Evolutionary conservation across 2,888 invertebrate species (phyloP), one percentile per base, ranked within the genome.

Genomic region (Luperina nickerlii): DNA sequence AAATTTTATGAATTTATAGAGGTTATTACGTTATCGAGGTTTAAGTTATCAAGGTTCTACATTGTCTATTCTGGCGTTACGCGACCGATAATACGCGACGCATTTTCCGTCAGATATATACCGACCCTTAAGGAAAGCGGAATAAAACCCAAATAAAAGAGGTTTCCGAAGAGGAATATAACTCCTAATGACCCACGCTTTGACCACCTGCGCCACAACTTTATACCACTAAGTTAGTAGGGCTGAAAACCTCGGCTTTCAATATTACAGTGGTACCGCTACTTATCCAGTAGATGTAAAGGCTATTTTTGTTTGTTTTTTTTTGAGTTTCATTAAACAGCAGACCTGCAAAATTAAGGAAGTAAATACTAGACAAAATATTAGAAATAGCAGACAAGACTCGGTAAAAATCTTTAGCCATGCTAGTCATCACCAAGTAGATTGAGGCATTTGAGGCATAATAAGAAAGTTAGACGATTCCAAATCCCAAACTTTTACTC

Each of bases 121-220:
- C 38, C 38, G 38, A 38, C 38, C 4, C 38, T 38, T 38, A 38
- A 80, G 18, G 42, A n/a, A 65, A 82, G n/a, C 15, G 42, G 48
- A 51, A 66, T 70, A 72, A 78, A 83, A 71, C 48, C 13, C 9
- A 13, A 70, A 66, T 73, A 66, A 68, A 83, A 74, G 45, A 42
- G 72, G 76, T 67, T 74, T 60, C 6, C 45, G 51, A 48, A 60
- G 32, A 1, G 54, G 20, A 79, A 76, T 84, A 76, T 84, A 84
- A 71, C 38, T 51, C 66, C 20, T 84, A 84, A 87, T 75, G 79
- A 84, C 20, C 66, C 20, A 57, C 74, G 51, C 13, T 60, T 63
- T 45, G 66, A 60, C 84, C 84, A 84, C 75, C 84, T 79, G 84
- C 1, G 74, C 62, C 71, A 66, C 48, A 48, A 78, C 74, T 69